Evolutionary conservation across 2,888 invertebrate genomes (phyloP), one percentile per base, ranked within the genome.

Genomic region (Lypha dubia): DNA sequence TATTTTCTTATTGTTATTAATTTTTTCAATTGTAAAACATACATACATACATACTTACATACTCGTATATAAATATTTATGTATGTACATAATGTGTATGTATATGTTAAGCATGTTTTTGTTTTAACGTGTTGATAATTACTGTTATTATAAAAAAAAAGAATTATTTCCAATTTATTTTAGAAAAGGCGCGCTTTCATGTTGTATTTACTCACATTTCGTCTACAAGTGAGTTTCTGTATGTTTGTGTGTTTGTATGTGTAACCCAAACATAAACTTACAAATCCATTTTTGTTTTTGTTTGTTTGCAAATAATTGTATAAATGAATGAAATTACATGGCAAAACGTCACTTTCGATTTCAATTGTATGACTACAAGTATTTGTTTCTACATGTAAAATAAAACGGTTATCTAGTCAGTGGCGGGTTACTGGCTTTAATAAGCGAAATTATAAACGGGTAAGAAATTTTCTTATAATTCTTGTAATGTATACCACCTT

Each of bases 341-440:
- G 79, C 51, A 79, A 79, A 79, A 79, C 83, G 79, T 79, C 79
- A 79, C 83, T 84, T 84, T 84, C 83, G 75, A 46, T 84, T 84
- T 84, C 75, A 60, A n/a, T 70, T 70, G 56, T 51, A 32, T 70
- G 60, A 32, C 44, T 79, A 32, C 28, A 41, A 51, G n/a, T 56
- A 32, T 41, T 68, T 53, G 11, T 32, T 56, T 20, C 13, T 74
- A 13, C 22, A 46, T 38, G 24, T 6, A 22, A 56, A 58, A 49
- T 6, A 58, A 58, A 38, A 22, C 3, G 51, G 17, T 63, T 58
- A 58, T 35, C 9, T 4, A 53, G 11, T 4, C 44, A 65, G 65
- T 6, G 74, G 15, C 28, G 63, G n/a, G 35, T 28, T 11, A 35
- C 58, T 11, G 32, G n/a, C n/a, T n/a, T n/a, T n/a, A n/a, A n/a